A percentile compares a stretch with the other conserved stretches of the same genome.
Conservation (phyloP, 2,888 invertebrate genomes). For the Drosophila kambysellisi region DNA sequence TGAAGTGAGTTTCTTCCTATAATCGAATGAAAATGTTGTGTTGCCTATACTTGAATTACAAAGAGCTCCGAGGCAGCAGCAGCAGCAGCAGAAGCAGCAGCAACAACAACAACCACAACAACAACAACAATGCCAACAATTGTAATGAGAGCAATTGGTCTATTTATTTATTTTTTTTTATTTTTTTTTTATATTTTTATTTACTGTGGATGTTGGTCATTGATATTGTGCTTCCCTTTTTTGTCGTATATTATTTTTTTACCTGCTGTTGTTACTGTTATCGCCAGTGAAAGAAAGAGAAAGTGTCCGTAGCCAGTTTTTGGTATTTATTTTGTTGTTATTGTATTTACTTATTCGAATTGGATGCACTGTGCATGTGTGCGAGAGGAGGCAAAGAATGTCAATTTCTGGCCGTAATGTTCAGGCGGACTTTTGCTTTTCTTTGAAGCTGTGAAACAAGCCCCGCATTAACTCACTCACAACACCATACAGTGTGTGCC, state of each 20-base stretch:
- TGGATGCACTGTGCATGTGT: conserved; percentile 54
- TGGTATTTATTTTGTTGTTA: conserved; percentile 50
- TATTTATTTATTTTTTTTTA: conserved; percentile 65
- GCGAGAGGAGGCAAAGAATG: conserved; percentile 75
- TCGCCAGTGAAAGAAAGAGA: conserved; percentile 83
- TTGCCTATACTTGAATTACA: conserved; percentile 68
- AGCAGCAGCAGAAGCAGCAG: conserved; percentile 29
- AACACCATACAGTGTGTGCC: neutral
- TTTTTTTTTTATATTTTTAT: conserved; percentile 33
- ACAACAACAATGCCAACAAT: conserved; percentile 19
- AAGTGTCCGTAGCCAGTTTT: conserved; percentile 81
- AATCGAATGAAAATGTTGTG: conserved; percentile 36
- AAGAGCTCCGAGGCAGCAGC: conserved; percentile 62
- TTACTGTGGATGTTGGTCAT: conserved; percentile 63
- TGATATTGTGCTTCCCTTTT: conserved; percentile 74
- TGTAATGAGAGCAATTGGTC: conserved; percentile 63
- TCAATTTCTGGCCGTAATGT: conserved; percentile 77
- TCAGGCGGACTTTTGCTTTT: conserved; percentile 82
- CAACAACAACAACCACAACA: conserved; percentile 20
- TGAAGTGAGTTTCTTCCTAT: conserved; percentile 35
- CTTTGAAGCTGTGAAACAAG: conserved; percentile 79
- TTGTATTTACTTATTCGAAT: conserved; percentile 70
- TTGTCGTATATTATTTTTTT: conserved; percentile 27
- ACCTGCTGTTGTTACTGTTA: conserved; percentile 58
- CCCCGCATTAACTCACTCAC: conserved; percentile 47